phyloP scores from a whole-genome alignment of 2,888 invertebrate genomes.

The Epirrhoe tristata region DNA sequence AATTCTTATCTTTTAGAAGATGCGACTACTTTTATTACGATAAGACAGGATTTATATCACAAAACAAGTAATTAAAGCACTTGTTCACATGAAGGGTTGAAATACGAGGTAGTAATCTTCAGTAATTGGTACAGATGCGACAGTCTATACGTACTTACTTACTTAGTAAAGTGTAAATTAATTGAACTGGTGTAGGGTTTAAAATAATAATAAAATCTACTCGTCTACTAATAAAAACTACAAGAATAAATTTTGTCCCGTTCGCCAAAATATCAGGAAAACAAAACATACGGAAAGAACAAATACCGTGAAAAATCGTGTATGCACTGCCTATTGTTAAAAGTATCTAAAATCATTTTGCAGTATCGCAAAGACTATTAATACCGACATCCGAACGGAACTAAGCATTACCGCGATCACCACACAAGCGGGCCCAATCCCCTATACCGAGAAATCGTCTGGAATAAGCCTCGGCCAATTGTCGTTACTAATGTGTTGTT shows the following conservation, averaged over 20 bases:
- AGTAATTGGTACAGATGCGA: not conserved
- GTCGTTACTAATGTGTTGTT: slow-evolving; percentile 76
- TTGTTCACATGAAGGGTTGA: not conserved
- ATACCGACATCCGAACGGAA: slow-evolving; percentile 62
- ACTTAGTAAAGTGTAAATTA: too few relatives aligned
- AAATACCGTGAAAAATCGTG: too few relatives aligned
- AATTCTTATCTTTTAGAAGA: slow-evolving; percentile 11
- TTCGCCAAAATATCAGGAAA: too few relatives aligned
- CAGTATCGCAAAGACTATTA: slow-evolving; percentile 37
- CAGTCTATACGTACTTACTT: too few relatives aligned
- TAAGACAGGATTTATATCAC: slow-evolving; percentile 2
- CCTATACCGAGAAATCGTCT: slow-evolving; percentile 71
- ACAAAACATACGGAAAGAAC: too few relatives aligned
- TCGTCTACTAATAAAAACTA: too few relatives aligned
- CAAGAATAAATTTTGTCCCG: too few relatives aligned
- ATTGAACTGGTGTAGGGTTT: too few relatives aligned
- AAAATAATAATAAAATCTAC: too few relatives aligned
- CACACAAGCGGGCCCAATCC: slow-evolving; percentile 76
- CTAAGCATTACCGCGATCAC: slow-evolving; percentile 62
- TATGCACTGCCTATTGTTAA: too few relatives aligned
- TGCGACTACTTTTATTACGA: slow-evolving; percentile 7
- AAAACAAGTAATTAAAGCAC: slow-evolving; percentile 5
- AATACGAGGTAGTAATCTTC: not conserved
- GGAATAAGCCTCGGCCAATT: slow-evolving; percentile 69
- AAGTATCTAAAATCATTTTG: slow-evolving; percentile 7